Base-by-base conservation (phyloP, 2,797 vertebrate genomes). In the Silurus aristotelis region DNA sequence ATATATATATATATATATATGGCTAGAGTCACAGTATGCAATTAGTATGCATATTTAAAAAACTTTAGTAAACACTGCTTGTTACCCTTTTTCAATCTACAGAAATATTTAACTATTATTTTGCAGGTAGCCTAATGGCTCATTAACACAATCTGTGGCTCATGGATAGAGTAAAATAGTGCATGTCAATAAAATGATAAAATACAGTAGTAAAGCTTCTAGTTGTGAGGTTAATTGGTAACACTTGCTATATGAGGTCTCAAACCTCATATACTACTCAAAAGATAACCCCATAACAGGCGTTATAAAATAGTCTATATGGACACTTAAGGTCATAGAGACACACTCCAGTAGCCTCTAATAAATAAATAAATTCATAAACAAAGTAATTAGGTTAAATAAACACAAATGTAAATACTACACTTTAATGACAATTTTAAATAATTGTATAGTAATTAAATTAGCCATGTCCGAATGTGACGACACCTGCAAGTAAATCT, bases 341-440 rank as follows among this genome's bases (percentile, higher is more conserved):
- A 63, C 85, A 84, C 80, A 61, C 66, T 76, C 38, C 86, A 22
- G 83, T 87, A 82, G 83, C 86, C 78, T 81, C 86, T 87, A 87
- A 87, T 87, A 87, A 87, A 87, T 87, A 78, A 87, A 84, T 84
- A 86, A 88, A 84, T 72, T 13, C 67, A 86, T 73, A 88, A 88
- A 86, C 61, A 86, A 83, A 83, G 70, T 58, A 64, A 86, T 86
- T 77, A 64, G 72, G 19, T 72, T 70, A 43, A 72, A 75, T 85
- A 52, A 83, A 75, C 60, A 48, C 38, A 67, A 46, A 72, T 31
- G 38, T 85, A 64, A 77, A 83, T 46, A 72, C 66, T 72, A 38
- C 15, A 72, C 43, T 66, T 13, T 10, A 43, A 25, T 14, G 27
- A 38, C n/a, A 31, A 52, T 76, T 83, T 27, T 7, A 66, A 66